Base-by-base conservation (phyloP, 2,797 vertebrate species). In the Myripristis jacobus region DNA sequence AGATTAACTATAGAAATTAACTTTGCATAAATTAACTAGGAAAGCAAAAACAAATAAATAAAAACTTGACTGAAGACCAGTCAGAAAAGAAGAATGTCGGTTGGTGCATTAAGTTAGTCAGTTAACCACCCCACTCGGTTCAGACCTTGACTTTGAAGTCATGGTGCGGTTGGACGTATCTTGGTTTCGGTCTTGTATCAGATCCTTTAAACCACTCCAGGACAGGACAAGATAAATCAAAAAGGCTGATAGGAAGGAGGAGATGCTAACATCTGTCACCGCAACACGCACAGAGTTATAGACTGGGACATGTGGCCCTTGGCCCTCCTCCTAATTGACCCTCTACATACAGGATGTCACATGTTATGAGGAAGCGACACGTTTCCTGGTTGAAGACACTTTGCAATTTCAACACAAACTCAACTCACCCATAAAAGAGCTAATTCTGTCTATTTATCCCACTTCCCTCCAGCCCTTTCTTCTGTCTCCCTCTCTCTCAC, bases 371-470 rank as follows among this genome's bases (percentile, higher is more conserved):
- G 74, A 84, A 88, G 62, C 77, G 44, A 65, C 66, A 62, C 62
- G 77, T 56, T 82, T 90, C 82, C 89, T 77, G 58, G 15, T 52
- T 60, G 8, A 77, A 68, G 73, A 79, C 53, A 73, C 47, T 52
- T 69, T 34, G 18, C 52, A 25, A 18, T 73, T 84, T 83, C 78
- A 74, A 47, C 58, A 47, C 4, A 62, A 7, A 18, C 43, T 52
- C 60, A 72, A 9, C 10, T 79, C 38, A 53, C 16, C 18, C 1
- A 0, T 15, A 54, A 6, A 0, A 1, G 3, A 70, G 43, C 34
- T 57, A 31, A 7, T 1, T 19, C 21, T 64, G 29, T 68, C 52
- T 61, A 9, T 7, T 18, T n/a, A 36, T 34, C 4, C 3, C 24
- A 24, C 50, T 12, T 38, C 0, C 2, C 8, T n/a, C 22, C n/a